These are phyloP conservation scores for Stenichneumon culpator DNA, from an alignment of 2,888 invertebrate species.

Conservation along the genomic window DNA sequence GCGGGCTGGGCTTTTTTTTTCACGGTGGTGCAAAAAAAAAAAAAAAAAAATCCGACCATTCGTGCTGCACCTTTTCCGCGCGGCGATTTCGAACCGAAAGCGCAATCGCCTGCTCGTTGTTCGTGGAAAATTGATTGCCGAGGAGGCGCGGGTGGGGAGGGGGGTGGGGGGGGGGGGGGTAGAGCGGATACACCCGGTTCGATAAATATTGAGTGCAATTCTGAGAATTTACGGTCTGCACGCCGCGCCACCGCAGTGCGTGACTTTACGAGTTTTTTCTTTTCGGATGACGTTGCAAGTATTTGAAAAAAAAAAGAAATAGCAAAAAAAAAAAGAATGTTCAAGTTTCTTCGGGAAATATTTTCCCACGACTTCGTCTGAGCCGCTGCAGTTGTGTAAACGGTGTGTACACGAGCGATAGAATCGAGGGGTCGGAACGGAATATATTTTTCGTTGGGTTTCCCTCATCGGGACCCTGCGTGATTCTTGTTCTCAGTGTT, in stretches of 20 bases:
- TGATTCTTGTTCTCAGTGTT: conserved; percentile 65
- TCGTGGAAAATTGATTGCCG: conserved; percentile 39
- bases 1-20: not conserved
- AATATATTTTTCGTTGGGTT: conserved; percentile 7
- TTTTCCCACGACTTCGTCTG: not conserved
- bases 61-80: not conserved
- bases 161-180: no score
- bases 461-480: not conserved
- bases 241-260: not conserved
- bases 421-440: not conserved
- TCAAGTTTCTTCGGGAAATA: not conserved
- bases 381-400: not conserved
- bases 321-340: not conserved
- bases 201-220: conserved; percentile 44
- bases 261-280: not conserved
- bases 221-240: conserved; percentile 10
- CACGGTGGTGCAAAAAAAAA: not conserved
- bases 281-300: not conserved
- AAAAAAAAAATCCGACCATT: not conserved
- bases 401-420: conserved; percentile 6
- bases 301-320: not conserved
- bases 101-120: conserved; percentile 12
- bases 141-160: not conserved
- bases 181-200: not conserved
- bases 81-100: conserved; percentile 5